Base-by-base conservation (phyloP, 2,797 vertebrate species). In the Prionace glauca region DNA sequence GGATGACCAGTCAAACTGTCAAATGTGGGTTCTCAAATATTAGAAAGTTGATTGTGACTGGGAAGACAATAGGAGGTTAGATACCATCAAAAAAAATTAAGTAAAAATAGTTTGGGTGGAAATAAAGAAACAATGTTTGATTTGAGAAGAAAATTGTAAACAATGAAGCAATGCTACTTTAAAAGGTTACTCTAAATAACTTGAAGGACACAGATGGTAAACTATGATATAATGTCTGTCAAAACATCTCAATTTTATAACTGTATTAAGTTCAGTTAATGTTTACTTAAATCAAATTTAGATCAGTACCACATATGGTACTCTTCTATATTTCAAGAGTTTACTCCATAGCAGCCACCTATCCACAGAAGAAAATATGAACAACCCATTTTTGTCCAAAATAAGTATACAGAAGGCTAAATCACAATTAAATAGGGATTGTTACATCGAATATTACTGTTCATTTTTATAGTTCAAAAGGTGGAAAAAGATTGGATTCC, bases 221-320 rank as follows among this genome's bases (percentile, higher is more conserved):
- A 16, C 24, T 32, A 74, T 72, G 69, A 94, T 29, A 50, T 74
- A 72, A 94, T 94, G 41, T 12, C 20, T 94, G 93, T 62, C 87
- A 90, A 90, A 84, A 90, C 87, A 62, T 56, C 26, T 84, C 62
- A 29, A 94, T 94, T 94, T 72, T 74, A 94, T 32, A 74, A 72
- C 22, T 56, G 14, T 45, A 74, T 50, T 14, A 26, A 94, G 69
- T 94, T 50, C 41, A 56, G 41, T 72, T 67, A 56, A 74, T 56
- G 45, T 94, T 94, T 94, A 94, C 26, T 94, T 26, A 94, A 94
- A 20, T 74, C 22, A 8, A 94, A 94, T 72, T 94, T 65, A 65
- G 62, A 12, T 1, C 93, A 72, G 69, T 5, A 94, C 93, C 93
- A 56, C 41, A 94, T 94, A 94, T 94, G 69, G 41, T 50, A 50